Evolutionary conservation across 1,140 invertebrate species (phyloP).

Genomic region (Zaprionus kolodkinae): DNA sequence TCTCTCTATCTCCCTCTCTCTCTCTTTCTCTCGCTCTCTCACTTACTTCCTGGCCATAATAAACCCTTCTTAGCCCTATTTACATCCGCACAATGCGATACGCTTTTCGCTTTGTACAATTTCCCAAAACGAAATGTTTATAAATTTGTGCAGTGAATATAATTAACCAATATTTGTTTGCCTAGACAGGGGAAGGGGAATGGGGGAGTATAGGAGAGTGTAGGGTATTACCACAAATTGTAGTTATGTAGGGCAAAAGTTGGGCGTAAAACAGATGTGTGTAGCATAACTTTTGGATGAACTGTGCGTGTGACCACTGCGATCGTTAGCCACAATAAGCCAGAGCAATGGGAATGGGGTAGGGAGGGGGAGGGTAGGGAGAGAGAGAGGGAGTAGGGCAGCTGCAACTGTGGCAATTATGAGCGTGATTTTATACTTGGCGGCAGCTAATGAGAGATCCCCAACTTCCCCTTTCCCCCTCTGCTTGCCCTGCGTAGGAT

Average conservation of each 20-base stretch:
- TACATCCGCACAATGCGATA: neutral
- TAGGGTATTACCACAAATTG: conserved; percentile 55
- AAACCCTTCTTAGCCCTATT: neutral
- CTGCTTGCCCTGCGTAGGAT: conserved; percentile 37
- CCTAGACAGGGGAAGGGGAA: neutral
- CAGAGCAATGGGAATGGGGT: neutral
- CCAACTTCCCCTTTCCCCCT: neutral
- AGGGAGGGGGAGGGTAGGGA: neutral
- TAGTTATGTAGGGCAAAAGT: conserved; percentile 31
- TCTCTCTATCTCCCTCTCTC: neutral
- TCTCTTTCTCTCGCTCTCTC: neutral
- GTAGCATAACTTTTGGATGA: conserved; percentile 58
- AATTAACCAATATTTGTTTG: conserved; percentile 53
- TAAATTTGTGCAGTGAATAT: conserved; percentile 51
- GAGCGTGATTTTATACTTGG: conserved; percentile 22
- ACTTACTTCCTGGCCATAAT: neutral
- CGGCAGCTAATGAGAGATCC: conserved; percentile 17
- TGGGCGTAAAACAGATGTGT: conserved; percentile 55
- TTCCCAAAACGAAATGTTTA: neutral
- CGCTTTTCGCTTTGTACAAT: neutral
- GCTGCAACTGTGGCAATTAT: conserved; percentile 12
- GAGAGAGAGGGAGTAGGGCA: neutral
- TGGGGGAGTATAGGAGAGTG: neutral
- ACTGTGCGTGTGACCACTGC: conserved; percentile 7
- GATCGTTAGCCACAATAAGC: neutral